Evolutionary conservation across 2,113 vertebrate genomes (phyloP).

Genomic region (Myodes glareolus): DNA sequence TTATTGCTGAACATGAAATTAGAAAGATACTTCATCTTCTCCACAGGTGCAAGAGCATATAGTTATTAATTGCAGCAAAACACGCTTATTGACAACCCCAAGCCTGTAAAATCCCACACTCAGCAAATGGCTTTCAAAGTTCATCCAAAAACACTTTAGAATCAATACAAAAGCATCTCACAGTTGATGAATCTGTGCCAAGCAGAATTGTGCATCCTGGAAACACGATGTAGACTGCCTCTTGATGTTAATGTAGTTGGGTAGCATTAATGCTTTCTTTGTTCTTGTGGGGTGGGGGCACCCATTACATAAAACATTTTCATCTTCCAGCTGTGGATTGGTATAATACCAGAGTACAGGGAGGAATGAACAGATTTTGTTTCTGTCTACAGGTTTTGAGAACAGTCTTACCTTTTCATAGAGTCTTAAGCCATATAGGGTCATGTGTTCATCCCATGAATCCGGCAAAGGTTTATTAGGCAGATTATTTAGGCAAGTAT

Average conservation of each 20-base stretch:
- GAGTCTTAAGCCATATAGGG: background rate
- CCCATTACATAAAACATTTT: background rate
- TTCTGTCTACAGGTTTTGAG: background rate
- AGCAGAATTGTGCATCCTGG: constrained; percentile 59
- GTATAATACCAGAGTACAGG: background rate
- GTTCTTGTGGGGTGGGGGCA: background rate
- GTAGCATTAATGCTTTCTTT: constrained; percentile 41
- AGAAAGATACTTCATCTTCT: constrained; percentile 77
- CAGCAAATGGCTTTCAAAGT: constrained; percentile 79
- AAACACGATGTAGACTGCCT: constrained; percentile 18
- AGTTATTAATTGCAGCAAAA: constrained; percentile 82
- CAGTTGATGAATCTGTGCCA: constrained; percentile 56
- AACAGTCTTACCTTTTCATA: constrained; percentile 5
- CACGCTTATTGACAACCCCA: constrained; percentile 79
- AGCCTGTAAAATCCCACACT: constrained; percentile 75
- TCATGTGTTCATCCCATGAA: background rate
- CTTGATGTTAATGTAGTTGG: constrained; percentile 64
- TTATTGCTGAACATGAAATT: constrained; percentile 80
- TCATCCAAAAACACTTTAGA: constrained; percentile 77
- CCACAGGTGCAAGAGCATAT: constrained; percentile 80
- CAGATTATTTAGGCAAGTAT: background rate
- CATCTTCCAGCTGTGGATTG: background rate
- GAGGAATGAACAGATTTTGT: background rate
- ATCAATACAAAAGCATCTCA: constrained; percentile 77
- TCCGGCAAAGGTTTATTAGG: constrained; percentile 14